Conservation (phyloP, 2,113 vertebrate genomes). For the Catharus fuscescens region DNA sequence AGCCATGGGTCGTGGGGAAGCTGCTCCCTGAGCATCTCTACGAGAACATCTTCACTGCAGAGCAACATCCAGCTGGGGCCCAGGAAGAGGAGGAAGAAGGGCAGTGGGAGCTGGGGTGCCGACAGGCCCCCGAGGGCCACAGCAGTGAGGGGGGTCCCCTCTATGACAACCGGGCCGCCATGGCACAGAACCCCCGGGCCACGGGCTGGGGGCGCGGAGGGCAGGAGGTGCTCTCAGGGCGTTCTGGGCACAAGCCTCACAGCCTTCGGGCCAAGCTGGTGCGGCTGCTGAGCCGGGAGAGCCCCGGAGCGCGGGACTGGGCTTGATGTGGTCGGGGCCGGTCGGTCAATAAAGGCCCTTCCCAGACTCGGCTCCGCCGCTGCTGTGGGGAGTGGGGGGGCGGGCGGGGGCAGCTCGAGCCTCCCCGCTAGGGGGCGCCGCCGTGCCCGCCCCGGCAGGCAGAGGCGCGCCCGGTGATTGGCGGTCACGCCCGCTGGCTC, state of each 20-base stretch:
- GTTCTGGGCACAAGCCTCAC: neutral
- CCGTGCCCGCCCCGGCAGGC: neutral
- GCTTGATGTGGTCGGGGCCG: neutral
- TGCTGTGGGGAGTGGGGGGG: neutral
- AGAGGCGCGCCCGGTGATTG: neutral
- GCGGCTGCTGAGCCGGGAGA: slow-evolving; percentile 72
- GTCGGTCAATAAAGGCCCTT: neutral
- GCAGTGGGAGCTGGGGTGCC: neutral
- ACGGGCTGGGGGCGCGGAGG: slow-evolving; percentile 39
- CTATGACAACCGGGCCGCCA: slow-evolving; percentile 51
- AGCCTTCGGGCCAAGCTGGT: slow-evolving; percentile 75
- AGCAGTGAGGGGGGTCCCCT: neutral
- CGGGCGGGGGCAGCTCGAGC: neutral
- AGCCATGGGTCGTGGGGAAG: neutral
- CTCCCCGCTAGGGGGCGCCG: neutral
- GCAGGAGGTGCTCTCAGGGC: neutral
- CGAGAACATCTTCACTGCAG: slow-evolving; percentile 63
- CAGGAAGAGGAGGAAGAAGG: neutral
- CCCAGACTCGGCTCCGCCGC: neutral
- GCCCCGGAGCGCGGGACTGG: slow-evolving; percentile 42
- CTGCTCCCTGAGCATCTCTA: slow-evolving; percentile 70
- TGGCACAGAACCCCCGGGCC: neutral
- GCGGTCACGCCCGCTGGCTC: neutral
- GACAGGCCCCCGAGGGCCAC: slow-evolving; percentile 33
- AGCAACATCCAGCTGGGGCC: fast-evolving